phyloP scores from a whole-genome alignment of 2,797 vertebrate species.

The Enteromius mattozi region DNA sequence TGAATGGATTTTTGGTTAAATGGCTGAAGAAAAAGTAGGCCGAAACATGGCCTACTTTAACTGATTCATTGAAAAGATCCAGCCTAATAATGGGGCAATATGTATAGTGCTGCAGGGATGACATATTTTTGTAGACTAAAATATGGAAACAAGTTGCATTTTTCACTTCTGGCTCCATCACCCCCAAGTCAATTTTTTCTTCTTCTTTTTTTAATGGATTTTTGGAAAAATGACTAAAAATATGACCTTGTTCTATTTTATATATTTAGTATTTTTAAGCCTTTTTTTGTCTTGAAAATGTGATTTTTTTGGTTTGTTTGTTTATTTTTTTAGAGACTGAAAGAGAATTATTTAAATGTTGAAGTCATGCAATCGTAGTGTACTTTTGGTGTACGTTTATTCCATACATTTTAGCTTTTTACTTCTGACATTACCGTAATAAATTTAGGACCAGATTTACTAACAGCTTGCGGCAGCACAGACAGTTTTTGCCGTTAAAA shows the following conservation, averaged over 20 bases:
- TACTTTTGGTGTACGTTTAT: background rate
- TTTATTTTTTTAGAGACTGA: no score
- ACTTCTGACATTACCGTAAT: background rate
- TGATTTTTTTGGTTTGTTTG: no score
- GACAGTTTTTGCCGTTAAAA: no score
- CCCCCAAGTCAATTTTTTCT: background rate
- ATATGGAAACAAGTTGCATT: background rate
- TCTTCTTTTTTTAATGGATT: background rate
- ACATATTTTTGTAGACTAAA: slow-evolving; percentile 1
- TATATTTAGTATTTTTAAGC: background rate
- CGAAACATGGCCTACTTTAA: background rate
- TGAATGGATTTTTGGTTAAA: background rate
- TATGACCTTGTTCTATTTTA: background rate
- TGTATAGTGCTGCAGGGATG: background rate
- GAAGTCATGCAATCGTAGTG: background rate
- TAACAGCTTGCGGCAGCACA: no score
- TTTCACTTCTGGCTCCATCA: background rate
- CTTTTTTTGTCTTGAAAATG: background rate
- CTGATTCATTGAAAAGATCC: background rate
- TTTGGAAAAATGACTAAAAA: background rate
- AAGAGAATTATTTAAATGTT: background rate
- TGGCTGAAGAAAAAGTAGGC: background rate
- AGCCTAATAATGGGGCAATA: background rate
- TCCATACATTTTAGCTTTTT: background rate
- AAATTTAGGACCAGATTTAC: no score